Percentiles rank a stretch among this genome's conserved stretches.
phyloP scores from a whole-genome alignment of 2,113 vertebrate genomes.

The Chiloscyllium plagiosum region DNA sequence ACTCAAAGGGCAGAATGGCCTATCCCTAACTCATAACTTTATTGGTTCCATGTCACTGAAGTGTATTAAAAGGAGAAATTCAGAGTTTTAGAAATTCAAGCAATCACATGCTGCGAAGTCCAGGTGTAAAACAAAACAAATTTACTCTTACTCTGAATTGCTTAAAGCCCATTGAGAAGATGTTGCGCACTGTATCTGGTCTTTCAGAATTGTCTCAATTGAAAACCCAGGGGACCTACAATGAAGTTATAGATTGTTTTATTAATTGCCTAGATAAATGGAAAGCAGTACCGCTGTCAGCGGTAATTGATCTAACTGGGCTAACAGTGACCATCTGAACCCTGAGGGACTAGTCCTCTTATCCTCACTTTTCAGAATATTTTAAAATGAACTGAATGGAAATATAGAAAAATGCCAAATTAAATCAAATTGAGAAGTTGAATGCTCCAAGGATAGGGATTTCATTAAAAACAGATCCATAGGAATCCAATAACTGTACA shows the following conservation, averaged over 20 bases:
- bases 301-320: constrained; percentile 6
- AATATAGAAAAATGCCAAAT: background rate
- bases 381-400: background rate
- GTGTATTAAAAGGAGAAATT: too few species aligned
- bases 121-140: background rate
- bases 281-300: background rate
- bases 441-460: background rate
- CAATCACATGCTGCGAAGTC: background rate
- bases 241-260: constrained; percentile 27
- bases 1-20: too few species aligned
- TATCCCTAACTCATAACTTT: too few species aligned
- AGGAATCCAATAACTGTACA: background rate
- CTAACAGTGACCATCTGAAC: background rate
- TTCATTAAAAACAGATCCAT: background rate
- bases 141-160: background rate
- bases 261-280: constrained; percentile 29
- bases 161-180: background rate
- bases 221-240: background rate
- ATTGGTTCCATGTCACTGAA: background rate
- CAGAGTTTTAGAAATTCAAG: background rate
- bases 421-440: background rate
- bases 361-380: background rate
- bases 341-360: background rate
- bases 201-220: background rate
- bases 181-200: too few species aligned